Evolutionary conservation across 2,888 invertebrate species (phyloP).

Genomic region (Saturnia japonica): DNA sequence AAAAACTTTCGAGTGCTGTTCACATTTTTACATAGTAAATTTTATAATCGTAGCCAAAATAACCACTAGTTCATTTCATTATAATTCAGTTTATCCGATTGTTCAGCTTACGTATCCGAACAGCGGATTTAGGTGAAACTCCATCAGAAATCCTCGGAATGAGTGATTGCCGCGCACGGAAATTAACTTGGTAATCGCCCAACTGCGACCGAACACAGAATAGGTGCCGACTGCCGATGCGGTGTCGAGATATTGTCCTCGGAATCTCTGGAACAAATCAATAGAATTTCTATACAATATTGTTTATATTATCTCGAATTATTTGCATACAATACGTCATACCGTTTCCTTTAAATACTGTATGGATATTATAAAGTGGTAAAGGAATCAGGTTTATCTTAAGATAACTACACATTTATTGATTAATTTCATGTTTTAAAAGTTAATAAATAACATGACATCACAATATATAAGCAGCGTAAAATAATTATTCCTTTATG

Average conservation of each 20-base stretch:
- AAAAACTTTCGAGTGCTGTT: not conserved
- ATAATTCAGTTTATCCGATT: conserved; percentile 19
- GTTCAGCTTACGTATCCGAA: conserved; percentile 29
- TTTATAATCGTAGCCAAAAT: not conserved
- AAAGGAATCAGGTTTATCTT: not conserved
- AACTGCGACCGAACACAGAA: conserved; percentile 48
- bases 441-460: not conserved
- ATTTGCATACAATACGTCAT: conserved; percentile 37
- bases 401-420: not conserved
- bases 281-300: conserved; percentile 10
- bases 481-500: too few species aligned
- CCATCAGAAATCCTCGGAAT: conserved; percentile 42
- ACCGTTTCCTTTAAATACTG: conserved; percentile 26
- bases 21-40: not conserved
- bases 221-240: too few species aligned
- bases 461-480: too few species aligned
- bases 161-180: conserved; percentile 46
- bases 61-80: not conserved
- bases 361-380: not conserved
- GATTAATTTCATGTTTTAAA: not conserved
- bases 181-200: conserved; percentile 63
- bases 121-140: conserved; percentile 50
- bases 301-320: conserved; percentile 7
- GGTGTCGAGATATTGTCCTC: conserved; percentile 22
- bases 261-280: conserved; percentile 5